Evolutionary conservation across 2,888 invertebrate genomes (phyloP), one percentile per base, ranked within the genome.

Genomic region (Eumacrocentrus americanus): DNA sequence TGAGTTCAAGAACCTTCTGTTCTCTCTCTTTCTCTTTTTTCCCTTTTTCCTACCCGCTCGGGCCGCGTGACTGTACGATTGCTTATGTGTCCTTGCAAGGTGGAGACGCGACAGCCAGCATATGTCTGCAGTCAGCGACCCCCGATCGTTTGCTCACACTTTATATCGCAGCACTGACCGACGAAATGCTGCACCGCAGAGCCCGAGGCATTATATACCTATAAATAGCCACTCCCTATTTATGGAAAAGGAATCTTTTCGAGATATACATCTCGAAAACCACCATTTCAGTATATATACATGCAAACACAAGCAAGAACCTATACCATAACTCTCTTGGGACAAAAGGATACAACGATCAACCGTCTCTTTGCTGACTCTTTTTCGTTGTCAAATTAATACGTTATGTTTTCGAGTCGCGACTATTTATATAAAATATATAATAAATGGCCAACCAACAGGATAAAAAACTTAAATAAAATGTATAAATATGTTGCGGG

Each of bases 11-110:
- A 63, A 66, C 66, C 67, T 70, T 65, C 56, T 59, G 56, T 42
- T 51, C 38, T 38, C 42, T 52, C 54, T 42, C 42, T 18, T 20
- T 42, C 6, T 9, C 18, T 42, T 42, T 42, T 42, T 18, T 42
- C 9, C n/a, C 20, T 42, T 18, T 64, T 60, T 60, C 60, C 38
- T 57, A 20, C 54, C 47, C 18, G 20, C 29, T 20, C 42, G 4
- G 20, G 18, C 25, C 11, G 16, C 38, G 12, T 37, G 14, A 23
- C 22, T 42, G 42, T 40, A 40, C 11, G 16, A 11, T 14, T 42
- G 25, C 40, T n/a, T n/a, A 7, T 40, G 71, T 75, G 76, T 75
- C 75, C 76, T 76, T 76, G 75, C 74, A 72, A 74, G 72, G 70
- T 73, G 69, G 70, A 71, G 67, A 65, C 53, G 55, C 48, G 61